Conservation (phyloP, 2,113 vertebrate species). For the Ceyx margarethae region DNA sequence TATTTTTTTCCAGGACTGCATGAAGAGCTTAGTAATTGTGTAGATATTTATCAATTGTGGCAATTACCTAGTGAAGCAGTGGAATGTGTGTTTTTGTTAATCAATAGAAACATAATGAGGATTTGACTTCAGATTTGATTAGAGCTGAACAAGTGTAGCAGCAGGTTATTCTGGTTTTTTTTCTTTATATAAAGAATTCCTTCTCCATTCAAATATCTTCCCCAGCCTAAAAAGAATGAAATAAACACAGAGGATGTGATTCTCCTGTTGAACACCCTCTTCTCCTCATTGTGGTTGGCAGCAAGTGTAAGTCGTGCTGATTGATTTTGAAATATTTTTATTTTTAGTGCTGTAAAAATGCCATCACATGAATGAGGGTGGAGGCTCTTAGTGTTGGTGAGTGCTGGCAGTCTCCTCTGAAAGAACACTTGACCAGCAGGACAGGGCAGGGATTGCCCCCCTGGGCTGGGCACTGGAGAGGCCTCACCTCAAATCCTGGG, state of each 20-base stretch:
- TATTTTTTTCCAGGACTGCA: not conserved
- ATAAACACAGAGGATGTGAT: not conserved
- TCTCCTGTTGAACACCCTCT: not conserved
- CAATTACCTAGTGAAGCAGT: conserved; percentile 3
- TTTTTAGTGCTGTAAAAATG: not conserved
- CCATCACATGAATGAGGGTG: not conserved
- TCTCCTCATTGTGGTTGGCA: not conserved
- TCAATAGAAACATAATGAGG: not conserved
- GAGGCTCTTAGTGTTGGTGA: not conserved
- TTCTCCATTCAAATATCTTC: not conserved
- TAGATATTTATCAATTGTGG: not conserved
- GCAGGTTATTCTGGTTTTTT: not conserved
- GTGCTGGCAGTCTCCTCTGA: not conserved
- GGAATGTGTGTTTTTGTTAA: not conserved
- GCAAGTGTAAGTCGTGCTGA: not conserved
- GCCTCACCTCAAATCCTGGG: not conserved
- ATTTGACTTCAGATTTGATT: not conserved
- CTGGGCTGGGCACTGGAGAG: not conserved
- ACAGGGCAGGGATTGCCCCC: not conserved
- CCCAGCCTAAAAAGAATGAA: not conserved
- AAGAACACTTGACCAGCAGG: not conserved
- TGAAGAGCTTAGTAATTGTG: conserved; percentile 1
- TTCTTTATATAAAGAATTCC: not conserved
- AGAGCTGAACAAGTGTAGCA: not conserved
- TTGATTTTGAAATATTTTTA: not conserved